Percentiles rank a stretch among this genome's conserved stretches.
These are phyloP conservation scores for Mythimna vitellina DNA, from an alignment of 2,888 invertebrate species.

Conservation along the genomic window DNA sequence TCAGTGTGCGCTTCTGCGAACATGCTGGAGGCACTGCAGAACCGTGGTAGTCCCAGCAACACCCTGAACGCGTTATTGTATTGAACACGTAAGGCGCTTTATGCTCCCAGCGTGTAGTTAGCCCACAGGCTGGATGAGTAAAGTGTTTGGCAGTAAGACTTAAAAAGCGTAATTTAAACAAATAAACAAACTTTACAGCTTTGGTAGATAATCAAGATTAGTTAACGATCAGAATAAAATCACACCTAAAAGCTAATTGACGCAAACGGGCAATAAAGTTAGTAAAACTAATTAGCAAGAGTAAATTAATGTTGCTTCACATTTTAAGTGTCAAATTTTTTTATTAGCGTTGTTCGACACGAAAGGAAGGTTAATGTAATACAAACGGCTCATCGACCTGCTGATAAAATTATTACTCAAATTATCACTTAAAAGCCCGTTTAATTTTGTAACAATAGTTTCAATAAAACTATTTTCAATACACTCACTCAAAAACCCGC, in stretches of 20 bases:
- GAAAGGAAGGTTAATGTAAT: background rate
- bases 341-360: background rate
- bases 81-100: too few species aligned
- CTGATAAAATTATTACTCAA: background rate
- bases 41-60: too few species aligned
- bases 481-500: too few species aligned
- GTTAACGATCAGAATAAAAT: background rate
- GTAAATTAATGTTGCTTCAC: background rate
- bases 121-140: too few species aligned
- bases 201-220: background rate
- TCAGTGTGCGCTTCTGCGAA: too few species aligned
- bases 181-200: too few species aligned
- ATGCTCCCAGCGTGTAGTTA: too few species aligned
- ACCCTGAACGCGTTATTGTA: too few species aligned
- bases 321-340: slow-evolving; percentile 6
- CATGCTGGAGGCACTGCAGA: too few species aligned
- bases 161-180: too few species aligned
- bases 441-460: slow-evolving; percentile 1
- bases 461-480: background rate
- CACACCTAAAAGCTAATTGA: background rate
- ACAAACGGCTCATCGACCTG: background rate
- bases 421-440: slow-evolving; percentile 19
- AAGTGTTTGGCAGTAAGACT: too few species aligned
- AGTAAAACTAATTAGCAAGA: background rate
- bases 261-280: background rate